Conservation (phyloP, 2,888 invertebrate genomes). For the Cheilosia grossa region DNA sequence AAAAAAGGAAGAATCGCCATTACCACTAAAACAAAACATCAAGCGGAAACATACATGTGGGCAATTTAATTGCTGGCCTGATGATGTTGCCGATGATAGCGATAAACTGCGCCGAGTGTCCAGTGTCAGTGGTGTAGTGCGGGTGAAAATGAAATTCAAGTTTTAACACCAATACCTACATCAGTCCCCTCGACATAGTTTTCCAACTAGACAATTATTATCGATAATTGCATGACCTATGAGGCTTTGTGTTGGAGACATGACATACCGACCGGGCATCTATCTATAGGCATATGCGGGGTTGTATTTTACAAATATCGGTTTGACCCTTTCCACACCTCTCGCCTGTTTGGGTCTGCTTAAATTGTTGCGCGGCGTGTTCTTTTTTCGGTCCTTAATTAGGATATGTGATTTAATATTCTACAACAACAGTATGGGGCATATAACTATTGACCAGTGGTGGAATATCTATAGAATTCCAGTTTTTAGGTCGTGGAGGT, state of each 20-base stretch:
- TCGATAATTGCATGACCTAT: constrained; percentile 70
- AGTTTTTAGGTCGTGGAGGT: constrained; percentile 39
- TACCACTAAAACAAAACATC: constrained; percentile 64
- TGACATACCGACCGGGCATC: constrained; percentile 38
- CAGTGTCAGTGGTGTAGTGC: not conserved
- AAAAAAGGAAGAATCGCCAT: constrained; percentile 50
- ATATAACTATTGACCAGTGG: not conserved
- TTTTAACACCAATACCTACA: constrained; percentile 66
- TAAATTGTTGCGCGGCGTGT: constrained; percentile 64
- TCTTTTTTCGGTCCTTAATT: constrained; percentile 48
- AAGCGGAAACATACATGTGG: constrained; percentile 53
- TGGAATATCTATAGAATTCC: constrained; percentile 10
- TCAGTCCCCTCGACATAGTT: constrained; percentile 20
- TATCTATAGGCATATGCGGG: constrained; percentile 16
- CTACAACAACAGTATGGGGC: constrained; percentile 42
- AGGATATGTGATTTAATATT: constrained; percentile 72
- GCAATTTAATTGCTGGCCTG: constrained; percentile 64
- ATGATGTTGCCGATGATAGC: constrained; percentile 65
- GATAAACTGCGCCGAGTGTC: constrained; percentile 54
- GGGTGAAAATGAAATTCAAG: constrained; percentile 40
- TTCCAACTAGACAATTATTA: constrained; percentile 49
- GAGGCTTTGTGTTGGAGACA: constrained; percentile 15
- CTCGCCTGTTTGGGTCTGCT: constrained; percentile 43
- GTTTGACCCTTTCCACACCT: constrained; percentile 72
- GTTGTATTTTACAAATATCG: constrained; percentile 30